Percentiles rank a stretch among this genome's conserved stretches.
phyloP scores from a whole-genome alignment of 1,140 invertebrate species.

The Psilanteris sp. region DNA sequence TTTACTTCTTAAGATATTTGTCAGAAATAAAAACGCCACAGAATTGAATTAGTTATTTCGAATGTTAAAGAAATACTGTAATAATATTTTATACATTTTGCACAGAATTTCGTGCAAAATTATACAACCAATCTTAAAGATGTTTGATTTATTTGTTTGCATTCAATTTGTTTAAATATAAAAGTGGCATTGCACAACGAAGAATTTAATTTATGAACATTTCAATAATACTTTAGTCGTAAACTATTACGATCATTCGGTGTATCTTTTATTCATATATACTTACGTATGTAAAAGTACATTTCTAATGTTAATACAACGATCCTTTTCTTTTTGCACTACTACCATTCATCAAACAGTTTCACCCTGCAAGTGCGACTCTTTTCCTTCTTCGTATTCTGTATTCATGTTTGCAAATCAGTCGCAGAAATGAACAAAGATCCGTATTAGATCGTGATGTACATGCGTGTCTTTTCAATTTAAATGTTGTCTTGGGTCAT shows the following conservation, averaged over 20 bases:
- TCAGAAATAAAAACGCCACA: no score
- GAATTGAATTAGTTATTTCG: no score
- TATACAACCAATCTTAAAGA: no score
- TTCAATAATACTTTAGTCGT: slow-evolving; percentile 4
- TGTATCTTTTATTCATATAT: slow-evolving; percentile 44
- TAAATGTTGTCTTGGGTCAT: slow-evolving; percentile 2
- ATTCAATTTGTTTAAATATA: neutral
- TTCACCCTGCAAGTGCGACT: slow-evolving; percentile 30
- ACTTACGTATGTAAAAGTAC: slow-evolving; percentile 38
- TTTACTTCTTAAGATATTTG: no score
- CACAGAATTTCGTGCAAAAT: no score
- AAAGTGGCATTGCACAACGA: slow-evolving; percentile 23
- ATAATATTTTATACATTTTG: no score
- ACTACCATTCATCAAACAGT: slow-evolving; percentile 37
- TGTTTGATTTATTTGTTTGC: slow-evolving; percentile 35
- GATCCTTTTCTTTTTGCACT: slow-evolving; percentile 12
- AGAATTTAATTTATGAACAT: slow-evolving; percentile 25
- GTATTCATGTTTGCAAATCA: slow-evolving; percentile 37
- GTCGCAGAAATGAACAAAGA: slow-evolving; percentile 4
- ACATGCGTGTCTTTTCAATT: slow-evolving; percentile 21
- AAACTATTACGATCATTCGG: slow-evolving; percentile 25
- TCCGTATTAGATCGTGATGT: slow-evolving; percentile 32
- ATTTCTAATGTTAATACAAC: slow-evolving; percentile 25
- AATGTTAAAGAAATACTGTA: no score
- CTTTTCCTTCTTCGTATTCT: slow-evolving; percentile 30